Percentiles rank a stretch among this genome's conserved stretches.
Evolutionary conservation across 1,140 invertebrate species (phyloP).

Genomic region (Cheumatopsyche charites): DNA sequence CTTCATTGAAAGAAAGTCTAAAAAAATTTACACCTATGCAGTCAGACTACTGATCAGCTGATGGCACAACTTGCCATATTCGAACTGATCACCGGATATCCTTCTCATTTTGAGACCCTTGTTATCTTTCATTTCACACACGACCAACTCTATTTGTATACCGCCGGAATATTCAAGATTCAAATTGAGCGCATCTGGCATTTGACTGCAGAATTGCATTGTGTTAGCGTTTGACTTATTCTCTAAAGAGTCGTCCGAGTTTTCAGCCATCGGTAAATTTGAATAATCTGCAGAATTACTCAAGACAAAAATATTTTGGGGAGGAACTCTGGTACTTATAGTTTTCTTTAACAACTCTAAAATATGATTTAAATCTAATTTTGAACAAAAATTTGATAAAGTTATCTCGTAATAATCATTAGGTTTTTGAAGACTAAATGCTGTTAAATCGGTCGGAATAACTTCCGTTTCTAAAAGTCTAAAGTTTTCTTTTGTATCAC

Average conservation of each 20-base stretch:
- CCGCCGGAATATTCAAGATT: slow-evolving; percentile 83
- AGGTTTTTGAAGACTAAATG: slow-evolving; percentile 54
- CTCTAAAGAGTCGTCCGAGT: slow-evolving; percentile 47
- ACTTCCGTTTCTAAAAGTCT: slow-evolving; percentile 55
- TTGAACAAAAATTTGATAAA: slow-evolving; percentile 79
- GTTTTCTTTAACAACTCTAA: slow-evolving; percentile 69
- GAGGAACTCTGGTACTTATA: slow-evolving; percentile 78
- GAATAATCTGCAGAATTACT: slow-evolving; percentile 48
- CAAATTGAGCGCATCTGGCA: slow-evolving; percentile 60
- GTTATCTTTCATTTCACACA: slow-evolving; percentile 75
- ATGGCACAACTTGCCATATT: slow-evolving; percentile 89
- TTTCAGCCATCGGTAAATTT: slow-evolving; percentile 39
- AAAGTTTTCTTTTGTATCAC: slow-evolving; percentile 50
- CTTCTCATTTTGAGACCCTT: slow-evolving; percentile 88
- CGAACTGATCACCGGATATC: slow-evolving; percentile 89
- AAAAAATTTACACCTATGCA: slow-evolving; percentile 58
- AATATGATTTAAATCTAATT: slow-evolving; percentile 78
- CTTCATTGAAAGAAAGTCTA: slow-evolving; percentile 29
- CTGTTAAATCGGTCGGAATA: slow-evolving; percentile 57
- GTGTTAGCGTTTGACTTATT: slow-evolving; percentile 39
- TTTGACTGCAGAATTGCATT: slow-evolving; percentile 54
- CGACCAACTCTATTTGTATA: slow-evolving; percentile 85
- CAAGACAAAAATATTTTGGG: slow-evolving; percentile 71
- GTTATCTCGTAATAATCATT: slow-evolving; percentile 71
- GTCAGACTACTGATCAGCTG: slow-evolving; percentile 88